Base-by-base conservation (phyloP, 2,888 invertebrate genomes). In the Polyommatus icarus region DNA sequence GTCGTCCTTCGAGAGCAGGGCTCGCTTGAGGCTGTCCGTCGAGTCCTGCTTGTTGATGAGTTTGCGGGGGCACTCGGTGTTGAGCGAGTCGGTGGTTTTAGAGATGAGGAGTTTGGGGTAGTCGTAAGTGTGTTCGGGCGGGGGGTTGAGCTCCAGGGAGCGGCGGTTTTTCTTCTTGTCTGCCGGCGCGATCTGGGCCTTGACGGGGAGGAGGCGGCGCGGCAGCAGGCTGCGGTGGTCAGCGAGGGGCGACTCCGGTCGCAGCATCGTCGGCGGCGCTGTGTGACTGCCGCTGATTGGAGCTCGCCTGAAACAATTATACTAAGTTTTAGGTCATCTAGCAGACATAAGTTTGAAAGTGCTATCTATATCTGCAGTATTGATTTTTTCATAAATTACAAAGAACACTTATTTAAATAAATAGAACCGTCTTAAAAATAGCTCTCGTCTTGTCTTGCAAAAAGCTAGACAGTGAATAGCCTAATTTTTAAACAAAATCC, bases 161-260 rank as follows among this genome's bases (percentile, higher is more conserved):
- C 93, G 88, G 76, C 94, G 86, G 84, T 94, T 94, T 80, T 91
- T 92, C 79, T 90, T 88, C 82, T 93, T 94, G 84, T 94, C 93
- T 1, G 88, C 89, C 50, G 94, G 93, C 40, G 90, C 91, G 80
- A 93, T 93, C 79, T 94, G 94, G 46, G 94, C 93, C 84, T 93
- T 93, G 83, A 85, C 91, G 67, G 94, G 93, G 76, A 94, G 89
- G 83, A 94, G 87, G 80, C 94, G 91, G 80, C 94, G 89, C 78
- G 93, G 91, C 80, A 93, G 89, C 79, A 94, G 89, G 89, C 92
- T 93, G 88, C 94, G 93, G 84, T 94, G 94, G 85, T 94, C 94
- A 91, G 94, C 93, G 88, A 94, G 93, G n/a, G 94, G 93, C 77
- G 94, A 94, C 85, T 94, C 94, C 82, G 94, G 94, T 82, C 94